Evolutionary conservation across 2,888 invertebrate genomes (phyloP), one percentile per base, ranked within the genome.

Genomic region (Himalopsyche tibetana): DNA sequence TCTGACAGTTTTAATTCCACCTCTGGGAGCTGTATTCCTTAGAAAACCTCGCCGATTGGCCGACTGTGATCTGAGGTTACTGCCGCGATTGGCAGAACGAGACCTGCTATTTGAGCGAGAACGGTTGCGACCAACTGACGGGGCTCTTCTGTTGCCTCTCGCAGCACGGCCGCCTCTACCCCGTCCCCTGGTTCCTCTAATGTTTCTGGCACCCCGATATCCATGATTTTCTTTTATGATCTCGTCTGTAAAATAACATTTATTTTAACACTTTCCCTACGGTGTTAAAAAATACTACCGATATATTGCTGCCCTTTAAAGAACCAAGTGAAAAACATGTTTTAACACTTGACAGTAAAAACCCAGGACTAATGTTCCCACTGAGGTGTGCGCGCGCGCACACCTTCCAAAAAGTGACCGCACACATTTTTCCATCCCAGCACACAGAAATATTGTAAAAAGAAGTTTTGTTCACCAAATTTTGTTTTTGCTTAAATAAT

Each of bases 171-270:
- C 74, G 6, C 74, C 74, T 83, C 69, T 56, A 8, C 83, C 83
- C 2, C 83, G 83, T 4, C 38, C 45, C 17, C 38, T 69, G 19
- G 69, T 69, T n/a, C 83, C 83, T 15, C 83, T 17, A 12, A 74
- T 74, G n/a, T 82, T 82, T 19, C 86, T 82, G 42, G 84, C 45
- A 28, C 86, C 84, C 28, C 74, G 84, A 55, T 86, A 84, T 12
- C 81, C 80, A 45, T 85, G 83, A 17, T 84, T 85, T n/a, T 74
- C 40, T 45, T 84, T 28, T 38, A 80, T 63, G 28, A 81, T 80
- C 38, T 80, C 83, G 9, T 80, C 85, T 45, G 45, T 56, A 51
- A 82, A n/a, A 40, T 9, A 80, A n/a, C 3, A 0, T 40, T 9
- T 40, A 36, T 19, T 51, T 51, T 15, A 51, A 45, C 28, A 28